phyloP scores from a whole-genome alignment of 2,888 invertebrate genomes.

The Theretra japonica region DNA sequence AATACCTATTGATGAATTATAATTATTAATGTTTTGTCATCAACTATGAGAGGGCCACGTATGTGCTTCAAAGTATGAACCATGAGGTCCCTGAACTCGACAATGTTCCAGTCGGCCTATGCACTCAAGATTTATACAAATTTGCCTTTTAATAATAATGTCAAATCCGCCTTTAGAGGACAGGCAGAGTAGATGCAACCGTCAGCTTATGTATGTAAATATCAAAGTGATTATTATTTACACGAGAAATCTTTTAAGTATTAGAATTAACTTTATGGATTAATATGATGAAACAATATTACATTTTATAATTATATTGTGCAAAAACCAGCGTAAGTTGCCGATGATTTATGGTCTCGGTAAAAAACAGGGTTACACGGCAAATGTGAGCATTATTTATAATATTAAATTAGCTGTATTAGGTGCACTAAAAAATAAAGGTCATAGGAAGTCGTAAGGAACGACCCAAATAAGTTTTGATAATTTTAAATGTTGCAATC shows the following conservation, averaged over 20 bases:
- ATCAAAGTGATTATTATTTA: background rate
- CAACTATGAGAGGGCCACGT: too few relatives aligned
- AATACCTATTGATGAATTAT: too few relatives aligned
- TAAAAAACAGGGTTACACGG: background rate
- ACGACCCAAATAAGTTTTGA: background rate
- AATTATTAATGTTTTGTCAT: too few relatives aligned
- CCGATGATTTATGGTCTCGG: constrained; percentile 6
- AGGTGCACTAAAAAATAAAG: constrained; percentile 19
- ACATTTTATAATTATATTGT: constrained; percentile 6
- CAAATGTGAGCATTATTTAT: constrained; percentile 7
- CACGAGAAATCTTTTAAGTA: background rate
- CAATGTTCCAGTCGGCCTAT: too few relatives aligned
- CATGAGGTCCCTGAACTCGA: too few relatives aligned
- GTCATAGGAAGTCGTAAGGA: background rate
- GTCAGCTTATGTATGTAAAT: background rate
- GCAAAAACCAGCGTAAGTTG: background rate
- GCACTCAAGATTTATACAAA: too few relatives aligned
- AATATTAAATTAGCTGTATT: background rate
- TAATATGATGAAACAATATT: constrained; percentile 14
- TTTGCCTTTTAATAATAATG: too few relatives aligned
- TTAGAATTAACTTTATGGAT: constrained; percentile 1
- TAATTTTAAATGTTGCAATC: background rate
- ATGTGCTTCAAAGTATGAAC: too few relatives aligned
- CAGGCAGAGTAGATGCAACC: too few relatives aligned
- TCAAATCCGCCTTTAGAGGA: too few relatives aligned